These are phyloP conservation scores for Ormyrus pomaceus DNA, from an alignment of 2,888 invertebrate genomes.

Conservation along the genomic window DNA sequence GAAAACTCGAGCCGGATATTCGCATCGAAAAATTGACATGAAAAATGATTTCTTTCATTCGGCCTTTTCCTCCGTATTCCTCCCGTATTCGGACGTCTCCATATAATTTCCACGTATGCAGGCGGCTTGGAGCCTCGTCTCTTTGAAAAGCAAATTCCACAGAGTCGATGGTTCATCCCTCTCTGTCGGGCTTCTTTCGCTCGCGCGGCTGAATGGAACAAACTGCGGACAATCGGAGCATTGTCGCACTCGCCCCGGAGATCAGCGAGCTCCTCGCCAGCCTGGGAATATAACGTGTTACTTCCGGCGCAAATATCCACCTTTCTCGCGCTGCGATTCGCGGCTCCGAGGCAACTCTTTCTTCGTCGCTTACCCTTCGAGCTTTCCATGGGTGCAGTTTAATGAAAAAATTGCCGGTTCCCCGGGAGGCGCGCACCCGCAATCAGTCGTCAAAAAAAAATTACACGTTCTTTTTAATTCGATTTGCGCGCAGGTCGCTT, in stretches of 20 bases:
- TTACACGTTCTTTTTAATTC: slow-evolving; percentile 73
- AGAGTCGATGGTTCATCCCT: neutral
- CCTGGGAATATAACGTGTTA: slow-evolving; percentile 68
- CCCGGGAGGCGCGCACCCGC: slow-evolving; percentile 58
- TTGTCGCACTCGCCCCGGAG: slow-evolving; percentile 62
- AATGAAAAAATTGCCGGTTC: slow-evolving; percentile 64
- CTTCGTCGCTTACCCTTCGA: neutral
- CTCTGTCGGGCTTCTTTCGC: slow-evolving; percentile 24
- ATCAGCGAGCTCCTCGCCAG: slow-evolving; percentile 24
- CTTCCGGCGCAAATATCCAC: slow-evolving; percentile 60
- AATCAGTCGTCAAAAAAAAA: slow-evolving; percentile 62
- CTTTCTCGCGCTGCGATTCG: neutral
- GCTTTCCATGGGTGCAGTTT: neutral
- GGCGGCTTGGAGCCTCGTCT: neutral
- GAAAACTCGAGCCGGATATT: slow-evolving; percentile 31
- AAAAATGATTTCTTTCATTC: slow-evolving; percentile 19
- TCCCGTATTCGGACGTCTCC: neutral
- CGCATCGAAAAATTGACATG: slow-evolving; percentile 36
- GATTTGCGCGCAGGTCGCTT: slow-evolving; percentile 62
- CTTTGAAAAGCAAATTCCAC: slow-evolving; percentile 32
- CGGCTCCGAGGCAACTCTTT: neutral
- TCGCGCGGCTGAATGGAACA: slow-evolving; percentile 56
- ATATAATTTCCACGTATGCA: slow-evolving; percentile 30
- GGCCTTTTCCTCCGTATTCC: neutral
- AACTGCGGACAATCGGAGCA: slow-evolving; percentile 65